Percentiles rank a stretch among this genome's conserved stretches.
Conservation (phyloP, 2,113 vertebrate genomes). For the Tragelaphus scriptus region DNA sequence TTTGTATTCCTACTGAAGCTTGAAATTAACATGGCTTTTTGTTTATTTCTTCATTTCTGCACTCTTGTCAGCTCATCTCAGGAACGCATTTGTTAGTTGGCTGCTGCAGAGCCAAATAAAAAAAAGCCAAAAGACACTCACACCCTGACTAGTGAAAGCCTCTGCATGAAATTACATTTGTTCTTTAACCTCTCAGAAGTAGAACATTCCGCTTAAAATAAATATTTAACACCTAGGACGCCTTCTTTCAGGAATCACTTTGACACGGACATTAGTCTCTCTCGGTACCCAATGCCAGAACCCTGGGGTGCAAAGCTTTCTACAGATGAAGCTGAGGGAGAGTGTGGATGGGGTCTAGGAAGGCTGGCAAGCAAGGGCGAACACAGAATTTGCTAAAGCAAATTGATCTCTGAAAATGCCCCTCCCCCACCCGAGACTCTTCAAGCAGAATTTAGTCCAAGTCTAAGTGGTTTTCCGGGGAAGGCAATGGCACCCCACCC, state of each 20-base stretch:
- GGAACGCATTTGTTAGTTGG: neutral
- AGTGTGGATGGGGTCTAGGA: no score
- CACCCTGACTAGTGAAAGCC: neutral
- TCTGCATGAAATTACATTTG: slow-evolving; percentile 10
- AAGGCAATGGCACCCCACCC: no score
- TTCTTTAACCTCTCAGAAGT: slow-evolving; percentile 42
- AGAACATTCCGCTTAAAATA: slow-evolving; percentile 42
- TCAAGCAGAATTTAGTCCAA: neutral
- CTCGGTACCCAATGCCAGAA: neutral
- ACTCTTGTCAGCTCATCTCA: slow-evolving; percentile 54
- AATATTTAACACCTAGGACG: slow-evolving; percentile 36
- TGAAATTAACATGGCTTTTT: slow-evolving; percentile 73
- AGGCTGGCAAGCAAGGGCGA: neutral
- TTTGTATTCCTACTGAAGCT: slow-evolving; percentile 71
- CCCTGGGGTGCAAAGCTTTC: neutral
- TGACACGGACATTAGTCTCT: neutral
- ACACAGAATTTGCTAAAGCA: neutral
- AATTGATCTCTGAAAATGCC: neutral
- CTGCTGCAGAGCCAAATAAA: neutral
- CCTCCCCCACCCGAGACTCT: neutral
- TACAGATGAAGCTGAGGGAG: neutral
- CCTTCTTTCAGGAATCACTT: slow-evolving; percentile 49
- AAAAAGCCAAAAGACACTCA: neutral
- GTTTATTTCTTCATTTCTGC: slow-evolving; percentile 70
- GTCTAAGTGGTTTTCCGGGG: no score